Base-by-base conservation (phyloP, 2,113 vertebrate genomes). In the Laterallus jamaicensis region DNA sequence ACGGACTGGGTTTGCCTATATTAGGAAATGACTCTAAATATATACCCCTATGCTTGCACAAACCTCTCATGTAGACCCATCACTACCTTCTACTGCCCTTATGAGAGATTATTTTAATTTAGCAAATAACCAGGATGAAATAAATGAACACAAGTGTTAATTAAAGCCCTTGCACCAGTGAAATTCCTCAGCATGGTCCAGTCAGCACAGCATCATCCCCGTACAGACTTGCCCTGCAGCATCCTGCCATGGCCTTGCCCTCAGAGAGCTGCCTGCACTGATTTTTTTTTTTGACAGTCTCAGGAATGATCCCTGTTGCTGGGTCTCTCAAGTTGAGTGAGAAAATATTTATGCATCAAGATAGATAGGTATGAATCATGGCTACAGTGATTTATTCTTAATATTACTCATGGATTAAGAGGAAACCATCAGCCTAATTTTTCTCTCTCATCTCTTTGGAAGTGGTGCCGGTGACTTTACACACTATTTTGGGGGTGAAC, bases 11-110 rank as follows among this genome's bases (percentile, higher is more conserved):
- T 55, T 92, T 84, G 73, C 49, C 91, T 84, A 39, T 76, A 84
- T 84, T 62, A 88, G 87, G 93, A 84, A 80, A 76, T 76, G 9
- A 8, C 50, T 55, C 60, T 74, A 70, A 95, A 93, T 56, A 35
- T 56, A 35, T 2, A 3, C 17, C 2, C 4, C 54, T 20, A 54
- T 11, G 31, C 28, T 52, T 70, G 68, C 20, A 63, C 78, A 75
- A 31, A 50, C 24, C 52, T 24, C 62, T 44, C 52, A 1, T 8
- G n/a, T 8, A 55, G 82, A 8, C 26, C 22, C 55, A 37, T 20
- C 15, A 9, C 47, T 62, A 5, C 64, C 67, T 39, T 5, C 25
- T 5, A 7, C 39, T 10, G 22, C 1, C 1, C 15, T 75, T 21
- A 11, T 6, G 19, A 37, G 8, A 39, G 75, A 2, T 35, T 67